Evolutionary conservation across 2,888 invertebrate species (phyloP).

Genomic region (Heliconius erato): DNA sequence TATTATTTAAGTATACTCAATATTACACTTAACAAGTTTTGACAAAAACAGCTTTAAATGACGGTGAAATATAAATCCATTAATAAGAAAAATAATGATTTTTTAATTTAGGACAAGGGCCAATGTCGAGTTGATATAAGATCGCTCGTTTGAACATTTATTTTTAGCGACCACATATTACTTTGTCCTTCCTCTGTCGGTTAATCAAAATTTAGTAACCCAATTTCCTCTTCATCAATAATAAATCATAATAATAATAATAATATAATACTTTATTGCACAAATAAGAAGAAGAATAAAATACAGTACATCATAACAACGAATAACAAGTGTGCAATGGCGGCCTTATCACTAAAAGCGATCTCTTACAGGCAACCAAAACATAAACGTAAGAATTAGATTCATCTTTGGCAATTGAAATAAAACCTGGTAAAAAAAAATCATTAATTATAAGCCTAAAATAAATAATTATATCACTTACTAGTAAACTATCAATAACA

Average conservation of each 20-base stretch:
- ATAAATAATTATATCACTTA: background rate
- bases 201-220: background rate
- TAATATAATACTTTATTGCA: no score
- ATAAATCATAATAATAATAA: no score
- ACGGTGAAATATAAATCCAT: background rate
- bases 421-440: background rate
- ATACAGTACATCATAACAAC: no score
- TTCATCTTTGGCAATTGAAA: background rate
- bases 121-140: slow-evolving; percentile 38
- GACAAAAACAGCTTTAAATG: background rate
- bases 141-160: slow-evolving; percentile 32
- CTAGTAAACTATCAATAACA: background rate
- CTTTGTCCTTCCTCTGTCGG: background rate
- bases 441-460: background rate
- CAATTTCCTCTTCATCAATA: slow-evolving; percentile 1
- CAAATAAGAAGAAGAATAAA: no score
- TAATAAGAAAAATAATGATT: slow-evolving; percentile 7
- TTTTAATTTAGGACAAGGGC: slow-evolving; percentile 39
- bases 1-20: no score
- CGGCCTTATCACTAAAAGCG: no score
- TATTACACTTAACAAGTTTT: background rate
- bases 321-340: no score
- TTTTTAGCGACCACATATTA: slow-evolving; percentile 8
- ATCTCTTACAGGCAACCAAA: no score
- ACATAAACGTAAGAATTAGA: no score